Evolutionary conservation across 2,888 invertebrate species (phyloP).

Genomic region (Spialia ferax): DNA sequence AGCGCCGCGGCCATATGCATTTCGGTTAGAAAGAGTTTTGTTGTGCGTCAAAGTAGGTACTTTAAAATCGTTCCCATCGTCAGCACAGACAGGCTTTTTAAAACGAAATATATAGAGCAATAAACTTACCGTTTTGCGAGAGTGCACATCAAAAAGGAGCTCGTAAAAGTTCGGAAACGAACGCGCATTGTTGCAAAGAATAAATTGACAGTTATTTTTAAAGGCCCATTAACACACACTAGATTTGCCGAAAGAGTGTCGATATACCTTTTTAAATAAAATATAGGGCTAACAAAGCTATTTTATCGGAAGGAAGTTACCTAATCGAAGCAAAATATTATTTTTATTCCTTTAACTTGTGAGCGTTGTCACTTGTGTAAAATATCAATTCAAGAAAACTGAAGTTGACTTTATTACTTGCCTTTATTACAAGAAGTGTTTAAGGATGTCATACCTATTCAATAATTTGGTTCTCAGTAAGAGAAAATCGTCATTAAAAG

Average conservation of each 20-base stretch:
- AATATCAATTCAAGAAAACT: no score
- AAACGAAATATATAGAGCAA: slow-evolving; percentile 31
- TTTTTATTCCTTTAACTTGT: no score
- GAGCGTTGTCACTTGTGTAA: no score
- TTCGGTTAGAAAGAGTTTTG: slow-evolving; percentile 21
- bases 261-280: not conserved
- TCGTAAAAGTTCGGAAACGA: slow-evolving; percentile 28
- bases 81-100: slow-evolving; percentile 25
- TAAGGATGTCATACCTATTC: no score
- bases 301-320: no score
- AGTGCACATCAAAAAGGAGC: slow-evolving; percentile 26
- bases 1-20: slow-evolving; percentile 52
- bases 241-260: slow-evolving; percentile 7
- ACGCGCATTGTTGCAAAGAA: slow-evolving; percentile 26
- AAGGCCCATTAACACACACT: slow-evolving; percentile 17
- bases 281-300: not conserved
- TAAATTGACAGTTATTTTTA: slow-evolving; percentile 28
- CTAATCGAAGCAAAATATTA: no score
- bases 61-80: slow-evolving; percentile 12
- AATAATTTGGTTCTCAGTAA: no score
- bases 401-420: no score
- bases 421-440: no score
- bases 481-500: no score
- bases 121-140: slow-evolving; percentile 35
- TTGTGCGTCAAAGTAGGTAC: slow-evolving; percentile 13